Evolutionary conservation across 2,113 vertebrate genomes (phyloP).

Genomic region (Charadrius vociferus): DNA sequence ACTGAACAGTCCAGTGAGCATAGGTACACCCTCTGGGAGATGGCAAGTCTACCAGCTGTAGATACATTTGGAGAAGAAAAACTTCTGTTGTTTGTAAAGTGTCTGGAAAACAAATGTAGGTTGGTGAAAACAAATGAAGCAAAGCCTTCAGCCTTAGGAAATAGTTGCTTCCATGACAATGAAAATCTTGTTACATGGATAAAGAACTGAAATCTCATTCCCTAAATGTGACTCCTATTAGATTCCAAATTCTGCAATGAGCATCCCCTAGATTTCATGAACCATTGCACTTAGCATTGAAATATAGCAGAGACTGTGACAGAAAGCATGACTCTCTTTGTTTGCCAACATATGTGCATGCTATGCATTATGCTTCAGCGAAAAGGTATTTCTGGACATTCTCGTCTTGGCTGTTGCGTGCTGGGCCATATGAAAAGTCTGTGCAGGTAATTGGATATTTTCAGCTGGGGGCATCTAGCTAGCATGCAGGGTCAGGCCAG

Average conservation of each 20-base stretch:
- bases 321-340: neutral
- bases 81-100: neutral
- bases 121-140: rapidly evolving
- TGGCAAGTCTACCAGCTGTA: neutral
- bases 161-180: neutral
- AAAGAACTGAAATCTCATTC: neutral
- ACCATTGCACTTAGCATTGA: neutral
- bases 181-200: neutral
- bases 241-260: neutral
- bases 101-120: neutral
- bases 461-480: neutral
- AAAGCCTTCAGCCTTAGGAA: neutral
- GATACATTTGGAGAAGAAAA: neutral
- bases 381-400: neutral
- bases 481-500: neutral
- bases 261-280: neutral
- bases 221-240: neutral
- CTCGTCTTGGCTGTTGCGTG: neutral
- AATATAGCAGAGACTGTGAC: neutral
- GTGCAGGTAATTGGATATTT: neutral
- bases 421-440: neutral
- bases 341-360: neutral
- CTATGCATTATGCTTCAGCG: neutral
- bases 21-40: neutral
- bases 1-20: neutral